Base-by-base conservation (phyloP, 2,797 vertebrate genomes). In the Acrossocheilus wenchowensis region DNA sequence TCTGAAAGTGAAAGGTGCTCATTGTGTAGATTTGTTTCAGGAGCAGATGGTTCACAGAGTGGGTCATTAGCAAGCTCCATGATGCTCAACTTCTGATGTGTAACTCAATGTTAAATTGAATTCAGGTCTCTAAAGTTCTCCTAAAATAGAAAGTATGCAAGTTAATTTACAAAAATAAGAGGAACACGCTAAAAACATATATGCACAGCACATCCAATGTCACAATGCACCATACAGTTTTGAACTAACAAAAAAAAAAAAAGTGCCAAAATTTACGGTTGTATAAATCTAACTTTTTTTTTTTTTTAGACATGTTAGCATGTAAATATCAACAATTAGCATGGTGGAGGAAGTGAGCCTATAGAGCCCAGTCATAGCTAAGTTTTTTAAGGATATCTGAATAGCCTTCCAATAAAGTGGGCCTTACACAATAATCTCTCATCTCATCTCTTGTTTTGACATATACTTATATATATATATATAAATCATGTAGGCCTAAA, bases 51-150 rank as follows among this genome's bases (percentile, higher is more conserved):
- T 52, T 88, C 87, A 64, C 48, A 82, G 57, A 87, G 75, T 9
- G 78, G 84, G 21, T 83, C 74, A 52, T 82, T 64, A 36, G 30
- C 34, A 34, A 82, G 36, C 79, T 90, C 90, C 90, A 90, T 89
- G 81, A 45, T 83, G 62, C 34, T 79, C 14, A 82, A 43, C 4
- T 83, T 43, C 15, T 11, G 50, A 73, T 48, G 36, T 60, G 23
- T 11, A 52, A 30, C 45, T 54, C 45, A 69, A 34, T 78, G 50
- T 71, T 36, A 23, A 54, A 45, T 30, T 50, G 43, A 66, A 85
- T 52, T 43, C 64, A 72, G 73, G 62, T 77, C n/a, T 77, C 10
- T n/a, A 30, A 64, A 50, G 8, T 15, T 45, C 1, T 45, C 41
- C 90, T 88, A 82, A 87, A 87, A 89, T 2, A 79, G 6, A 87